Conservation (phyloP, 2,888 invertebrate genomes). For the Drosophila ezoana region DNA sequence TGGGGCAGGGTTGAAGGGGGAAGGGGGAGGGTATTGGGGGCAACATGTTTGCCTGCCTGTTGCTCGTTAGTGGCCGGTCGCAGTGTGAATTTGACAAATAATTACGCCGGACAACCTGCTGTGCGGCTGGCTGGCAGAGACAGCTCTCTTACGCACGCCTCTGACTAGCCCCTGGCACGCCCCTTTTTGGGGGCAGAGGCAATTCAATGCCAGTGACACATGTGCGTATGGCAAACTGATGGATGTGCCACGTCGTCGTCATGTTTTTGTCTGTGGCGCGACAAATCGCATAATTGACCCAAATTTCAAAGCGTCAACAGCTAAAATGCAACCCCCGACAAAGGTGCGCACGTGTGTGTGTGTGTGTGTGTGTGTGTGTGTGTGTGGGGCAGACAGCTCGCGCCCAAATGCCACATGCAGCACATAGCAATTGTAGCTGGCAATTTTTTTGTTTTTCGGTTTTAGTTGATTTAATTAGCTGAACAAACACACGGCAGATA, state of each 20-base stretch:
- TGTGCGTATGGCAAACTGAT: slow-evolving; percentile 57
- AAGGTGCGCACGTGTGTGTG: slow-evolving; percentile 5
- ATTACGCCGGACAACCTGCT: slow-evolving; percentile 74
- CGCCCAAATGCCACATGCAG: slow-evolving; percentile 17
- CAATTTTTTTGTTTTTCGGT: slow-evolving; percentile 7
- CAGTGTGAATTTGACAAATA: slow-evolving; percentile 80
- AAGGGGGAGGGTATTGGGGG: background rate
- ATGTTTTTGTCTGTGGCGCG: slow-evolving; percentile 64
- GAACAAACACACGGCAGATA: slow-evolving; percentile 36
- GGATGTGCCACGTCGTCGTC: slow-evolving; percentile 51
- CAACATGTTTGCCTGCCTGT: slow-evolving; percentile 38
- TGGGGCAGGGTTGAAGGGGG: background rate
- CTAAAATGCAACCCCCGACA: slow-evolving; percentile 17
- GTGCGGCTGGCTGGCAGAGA: slow-evolving; percentile 50
- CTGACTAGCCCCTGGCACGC: slow-evolving; percentile 7
- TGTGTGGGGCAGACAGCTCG: slow-evolving; percentile 8
- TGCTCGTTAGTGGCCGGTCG: slow-evolving; percentile 66
- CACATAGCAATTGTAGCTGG: slow-evolving; percentile 16
- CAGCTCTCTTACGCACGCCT: slow-evolving; percentile 22
- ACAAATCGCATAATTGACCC: slow-evolving; percentile 81
- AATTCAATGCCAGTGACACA: slow-evolving; percentile 73
- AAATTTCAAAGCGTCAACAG: slow-evolving; percentile 64
- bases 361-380: background rate
- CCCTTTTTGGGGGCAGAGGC: slow-evolving; percentile 5
- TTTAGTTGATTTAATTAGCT: slow-evolving; percentile 73